Percentiles rank a stretch among this genome's conserved stretches.
Evolutionary conservation across 2,113 vertebrate genomes (phyloP).

Genomic region (Neodontobutis hainanensis): DNA sequence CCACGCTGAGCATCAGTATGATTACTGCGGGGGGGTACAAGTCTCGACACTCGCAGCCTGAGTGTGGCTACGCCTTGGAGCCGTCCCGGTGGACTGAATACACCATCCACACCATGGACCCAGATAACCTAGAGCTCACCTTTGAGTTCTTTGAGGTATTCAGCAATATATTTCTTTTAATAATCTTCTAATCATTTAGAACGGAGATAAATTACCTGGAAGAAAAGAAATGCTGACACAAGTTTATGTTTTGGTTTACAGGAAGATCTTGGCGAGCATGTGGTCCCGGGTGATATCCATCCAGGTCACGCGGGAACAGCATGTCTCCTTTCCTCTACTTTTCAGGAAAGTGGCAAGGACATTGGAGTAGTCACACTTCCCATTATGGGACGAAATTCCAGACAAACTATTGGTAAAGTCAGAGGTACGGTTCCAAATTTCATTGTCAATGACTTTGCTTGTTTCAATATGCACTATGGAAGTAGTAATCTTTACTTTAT

Average conservation of each 20-base stretch:
- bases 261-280: slow-evolving; percentile 90
- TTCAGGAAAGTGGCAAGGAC: slow-evolving; percentile 87
- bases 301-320: slow-evolving; percentile 91
- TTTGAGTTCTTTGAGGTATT: slow-evolving; percentile 98
- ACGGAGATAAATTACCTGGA: no score
- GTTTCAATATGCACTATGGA: background rate
- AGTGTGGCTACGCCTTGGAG: slow-evolving; percentile 92
- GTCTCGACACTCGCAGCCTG: slow-evolving; percentile 92
- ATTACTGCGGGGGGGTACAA: slow-evolving; percentile 87
- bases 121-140: slow-evolving; percentile 93
- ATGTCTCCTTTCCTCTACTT: slow-evolving; percentile 91
- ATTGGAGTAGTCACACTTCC: slow-evolving; percentile 88
- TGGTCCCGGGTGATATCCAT: slow-evolving; percentile 86
- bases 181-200: no score
- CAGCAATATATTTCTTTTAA: no score
- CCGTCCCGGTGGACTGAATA: slow-evolving; percentile 91
- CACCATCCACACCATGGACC: slow-evolving; percentile 95
- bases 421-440: slow-evolving; percentile 79
- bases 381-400: slow-evolving; percentile 92
- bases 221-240: no score
- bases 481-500: background rate
- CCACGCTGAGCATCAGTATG: slow-evolving; percentile 87
- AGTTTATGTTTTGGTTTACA: slow-evolving; percentile 54
- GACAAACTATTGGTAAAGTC: slow-evolving; percentile 95
- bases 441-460: background rate